Percentiles rank a stretch among this genome's conserved stretches.
These are phyloP conservation scores for Ceramica pisi DNA, from an alignment of 2,888 invertebrate genomes.

Conservation along the genomic window DNA sequence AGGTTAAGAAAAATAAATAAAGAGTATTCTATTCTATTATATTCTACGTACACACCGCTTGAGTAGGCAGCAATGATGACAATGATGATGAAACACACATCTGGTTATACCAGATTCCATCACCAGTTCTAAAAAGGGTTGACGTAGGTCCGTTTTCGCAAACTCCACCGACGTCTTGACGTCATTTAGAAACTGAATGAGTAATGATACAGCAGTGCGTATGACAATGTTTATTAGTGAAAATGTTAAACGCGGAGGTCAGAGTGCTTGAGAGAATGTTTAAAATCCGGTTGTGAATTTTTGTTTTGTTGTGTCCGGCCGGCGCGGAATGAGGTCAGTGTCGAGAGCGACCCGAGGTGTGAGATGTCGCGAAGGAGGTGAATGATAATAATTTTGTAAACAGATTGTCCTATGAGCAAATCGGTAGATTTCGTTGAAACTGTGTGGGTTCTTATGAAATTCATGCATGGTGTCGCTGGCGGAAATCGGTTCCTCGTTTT, in stretches of 20 bases:
- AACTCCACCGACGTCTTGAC: slow-evolving; percentile 18
- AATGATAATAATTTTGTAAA: too few species aligned
- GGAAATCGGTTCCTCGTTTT: neutral
- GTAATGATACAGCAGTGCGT: slow-evolving; percentile 40
- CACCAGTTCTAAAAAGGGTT: neutral
- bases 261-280: slow-evolving; percentile 66
- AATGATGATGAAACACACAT: neutral
- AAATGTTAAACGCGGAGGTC: slow-evolving; percentile 63
- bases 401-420: neutral
- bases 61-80: too few species aligned
- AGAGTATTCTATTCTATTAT: too few species aligned
- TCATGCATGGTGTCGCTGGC: neutral
- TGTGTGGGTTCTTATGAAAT: neutral
- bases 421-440: neutral
- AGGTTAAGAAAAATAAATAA: too few species aligned
- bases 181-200: slow-evolving; percentile 55
- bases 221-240: slow-evolving; percentile 64
- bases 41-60: too few species aligned
- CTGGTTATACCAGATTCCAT: neutral
- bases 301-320: slow-evolving; percentile 66
- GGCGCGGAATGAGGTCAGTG: slow-evolving; percentile 66
- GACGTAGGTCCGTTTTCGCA: slow-evolving; percentile 19
- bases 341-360: slow-evolving; percentile 38
- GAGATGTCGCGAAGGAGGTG: slow-evolving; percentile 43
- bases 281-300: slow-evolving; percentile 67